Base-by-base conservation (phyloP, 2,888 invertebrate genomes). In the Nematopogon swammerdamellus region DNA sequence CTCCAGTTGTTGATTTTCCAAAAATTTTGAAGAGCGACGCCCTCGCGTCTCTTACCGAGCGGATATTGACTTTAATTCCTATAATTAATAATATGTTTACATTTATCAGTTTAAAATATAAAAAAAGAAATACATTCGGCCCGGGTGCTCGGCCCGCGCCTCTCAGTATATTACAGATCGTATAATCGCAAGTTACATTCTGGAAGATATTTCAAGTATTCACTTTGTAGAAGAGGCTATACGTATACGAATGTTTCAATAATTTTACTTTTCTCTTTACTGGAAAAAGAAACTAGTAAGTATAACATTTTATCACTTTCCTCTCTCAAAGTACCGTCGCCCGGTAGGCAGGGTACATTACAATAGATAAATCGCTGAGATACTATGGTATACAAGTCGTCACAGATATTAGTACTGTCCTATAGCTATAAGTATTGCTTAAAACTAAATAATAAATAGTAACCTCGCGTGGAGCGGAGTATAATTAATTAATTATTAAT, bases 221-320 rank as follows among this genome's bases (percentile, higher is more conserved):
- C 44, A 47, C 42, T 45, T 64, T 70, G 64, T 60, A 65, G 67
- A 68, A 69, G 62, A 67, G 61, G 62, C 72, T 74, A 86, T 85
- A 86, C 87, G 87, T 87, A 87, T 88, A 88, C 87, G 84, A 84
- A 82, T 86, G 85, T 85, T 81, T 73, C 71, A 63, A 70, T 68
- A 50, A 49, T 68, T 56, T 58, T 69, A 75, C 74, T 75, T 74
- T 52, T 53, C 51, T 45, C 52, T 52, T 47, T 25, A 47, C 20
- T 64, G 59, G 66, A 73, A 72, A 65, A 72, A 71, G 70, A 70
- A 71, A 68, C 68, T 50, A 49, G 46, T 47, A 42, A 69, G 70
- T 72, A 72, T 70, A 76, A 68, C 63, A 59, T 72, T 43, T 49
- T 60, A 64, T 63, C 67, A 67, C 67, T 64, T 70, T 60, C 59